A percentile compares a stretch with the other conserved stretches of the same genome.
phyloP scores from a whole-genome alignment of 1,140 invertebrate genomes.

The silkworm (Bombyx mori) region ASM3026992v2 NC_085126.1:8564501-8565000 shows the following conservation, averaged over 20 bases:
- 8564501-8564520: too few species aligned
- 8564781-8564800: conserved; percentile 2
- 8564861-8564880: conserved; percentile 2
- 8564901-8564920: neutral
- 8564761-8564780: neutral
- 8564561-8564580: too few species aligned
- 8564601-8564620: too few species aligned
- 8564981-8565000: conserved; percentile 15
- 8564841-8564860: conserved; percentile 1
- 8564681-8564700: too few species aligned
- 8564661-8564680: too few species aligned
- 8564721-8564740: conserved; percentile 2
- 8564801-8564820: conserved; percentile 3
- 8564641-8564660: too few species aligned
- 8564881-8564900: conserved; percentile 1
- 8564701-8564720: too few species aligned
- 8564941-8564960: conserved; percentile 6
- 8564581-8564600: too few species aligned
- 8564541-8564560: too few species aligned
- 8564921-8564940: conserved; percentile 4
- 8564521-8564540: too few species aligned
- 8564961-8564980: conserved; percentile 10
- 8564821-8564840: neutral
- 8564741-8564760: neutral
- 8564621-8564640: too few species aligned